Evolutionary conservation across 1,140 invertebrate species (phyloP).

Genomic region (Caenorhabditis brenneri): DNA sequence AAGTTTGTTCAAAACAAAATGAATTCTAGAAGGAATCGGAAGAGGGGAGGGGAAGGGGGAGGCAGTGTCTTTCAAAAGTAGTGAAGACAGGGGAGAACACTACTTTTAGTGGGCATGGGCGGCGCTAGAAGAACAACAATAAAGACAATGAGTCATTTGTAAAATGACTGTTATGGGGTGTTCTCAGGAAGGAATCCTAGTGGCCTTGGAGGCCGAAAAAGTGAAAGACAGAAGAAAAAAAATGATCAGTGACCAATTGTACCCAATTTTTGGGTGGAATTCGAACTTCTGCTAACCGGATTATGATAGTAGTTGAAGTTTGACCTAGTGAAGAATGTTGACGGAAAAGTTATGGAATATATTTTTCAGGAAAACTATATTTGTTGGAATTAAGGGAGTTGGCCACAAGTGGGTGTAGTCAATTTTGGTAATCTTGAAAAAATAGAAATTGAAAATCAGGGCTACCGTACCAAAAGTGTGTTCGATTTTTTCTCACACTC

Average conservation of each 20-base stretch:
- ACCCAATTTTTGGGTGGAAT: conserved; percentile 29
- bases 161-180: too few species aligned
- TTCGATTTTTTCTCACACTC: too few species aligned
- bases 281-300: conserved; percentile 6
- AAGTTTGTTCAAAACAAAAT: background rate
- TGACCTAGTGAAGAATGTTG: background rate
- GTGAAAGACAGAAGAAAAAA: background rate
- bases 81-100: background rate
- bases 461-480: too few species aligned
- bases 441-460: too few species aligned
- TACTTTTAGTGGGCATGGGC: background rate
- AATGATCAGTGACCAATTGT: conserved; percentile 6
- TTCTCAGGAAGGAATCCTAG: background rate
- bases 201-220: background rate
- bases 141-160: background rate
- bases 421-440: too few species aligned
- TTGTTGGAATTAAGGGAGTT: too few species aligned
- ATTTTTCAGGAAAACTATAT: too few species aligned
- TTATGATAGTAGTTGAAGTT: background rate
- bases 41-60: background rate
- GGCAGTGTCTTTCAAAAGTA: background rate
- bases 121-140: background rate
- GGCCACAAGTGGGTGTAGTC: too few species aligned
- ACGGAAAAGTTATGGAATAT: too few species aligned
- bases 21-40: background rate